phyloP scores from a whole-genome alignment of 2,797 vertebrate genomes.

The Podarcis lilfordi region DNA sequence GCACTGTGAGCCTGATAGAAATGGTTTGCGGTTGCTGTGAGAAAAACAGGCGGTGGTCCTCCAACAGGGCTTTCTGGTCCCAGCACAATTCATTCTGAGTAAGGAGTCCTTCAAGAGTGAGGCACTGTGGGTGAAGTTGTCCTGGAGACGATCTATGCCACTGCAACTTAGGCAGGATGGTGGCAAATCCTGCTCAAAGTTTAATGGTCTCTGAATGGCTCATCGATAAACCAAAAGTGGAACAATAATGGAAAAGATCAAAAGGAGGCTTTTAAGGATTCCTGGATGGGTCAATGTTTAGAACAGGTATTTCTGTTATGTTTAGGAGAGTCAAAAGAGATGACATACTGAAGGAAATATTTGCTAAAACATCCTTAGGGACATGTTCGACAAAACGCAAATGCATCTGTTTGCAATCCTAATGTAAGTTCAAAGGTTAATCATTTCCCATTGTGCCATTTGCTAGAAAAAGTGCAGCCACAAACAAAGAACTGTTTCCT shows the following conservation, averaged over 20 bases:
- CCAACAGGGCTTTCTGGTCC: too few relatives aligned
- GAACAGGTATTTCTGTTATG: background rate
- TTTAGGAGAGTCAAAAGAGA: background rate
- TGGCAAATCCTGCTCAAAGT: background rate
- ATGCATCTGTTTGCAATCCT: background rate
- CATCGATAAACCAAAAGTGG: background rate
- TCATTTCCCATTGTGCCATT: background rate
- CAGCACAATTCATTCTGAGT: too few relatives aligned
- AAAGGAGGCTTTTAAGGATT: background rate
- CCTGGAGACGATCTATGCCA: too few relatives aligned
- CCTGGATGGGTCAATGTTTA: too few relatives aligned
- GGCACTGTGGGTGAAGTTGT: too few relatives aligned
- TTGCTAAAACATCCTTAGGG: background rate
- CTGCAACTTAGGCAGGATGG: background rate
- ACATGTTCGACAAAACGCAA: background rate
- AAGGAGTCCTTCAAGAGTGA: too few relatives aligned
- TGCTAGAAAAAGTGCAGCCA: background rate
- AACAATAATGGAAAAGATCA: background rate
- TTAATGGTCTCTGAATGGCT: background rate
- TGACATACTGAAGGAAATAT: background rate
- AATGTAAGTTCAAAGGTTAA: background rate
- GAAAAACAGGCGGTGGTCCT: too few relatives aligned
- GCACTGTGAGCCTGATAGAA: too few relatives aligned
- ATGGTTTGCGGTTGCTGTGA: too few relatives aligned
- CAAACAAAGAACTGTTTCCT: background rate